phyloP scores from a whole-genome alignment of 2,113 vertebrate species.

The Anseranas semipalmata region DNA sequence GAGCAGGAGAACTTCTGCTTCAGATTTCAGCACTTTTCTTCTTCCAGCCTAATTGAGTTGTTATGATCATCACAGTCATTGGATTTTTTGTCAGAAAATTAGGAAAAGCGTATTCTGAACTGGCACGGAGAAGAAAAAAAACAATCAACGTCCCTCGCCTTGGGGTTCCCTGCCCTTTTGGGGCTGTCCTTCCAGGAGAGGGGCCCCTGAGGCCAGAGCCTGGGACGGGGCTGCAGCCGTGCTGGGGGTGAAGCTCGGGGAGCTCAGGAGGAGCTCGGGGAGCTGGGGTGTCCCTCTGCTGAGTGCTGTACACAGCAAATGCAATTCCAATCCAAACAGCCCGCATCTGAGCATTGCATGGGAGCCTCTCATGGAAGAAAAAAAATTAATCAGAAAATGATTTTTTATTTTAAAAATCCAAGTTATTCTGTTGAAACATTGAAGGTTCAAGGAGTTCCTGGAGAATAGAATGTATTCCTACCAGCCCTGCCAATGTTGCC shows the following conservation, averaged over 20 bases:
- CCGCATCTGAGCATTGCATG: neutral
- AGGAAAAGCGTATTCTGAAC: neutral
- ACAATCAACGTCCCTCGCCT: neutral
- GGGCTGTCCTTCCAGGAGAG: neutral
- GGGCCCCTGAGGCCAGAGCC: neutral
- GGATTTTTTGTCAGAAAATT: neutral
- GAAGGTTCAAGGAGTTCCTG: neutral
- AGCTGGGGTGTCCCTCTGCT: neutral
- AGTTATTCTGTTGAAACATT: neutral
- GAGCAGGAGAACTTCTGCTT: neutral
- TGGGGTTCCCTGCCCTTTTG: neutral
- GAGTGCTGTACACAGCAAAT: neutral
- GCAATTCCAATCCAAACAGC: neutral
- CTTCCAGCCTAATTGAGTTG: neutral
- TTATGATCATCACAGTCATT: neutral
- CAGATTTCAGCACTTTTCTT: neutral
- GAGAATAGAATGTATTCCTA: neutral
- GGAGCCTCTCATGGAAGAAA: neutral
- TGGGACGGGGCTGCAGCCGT: neutral
- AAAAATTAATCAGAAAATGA: neutral
- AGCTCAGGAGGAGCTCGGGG: neutral
- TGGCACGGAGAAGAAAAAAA: neutral
- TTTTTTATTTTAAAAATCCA: neutral
- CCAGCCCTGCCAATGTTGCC: no score
- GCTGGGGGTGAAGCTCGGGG: rapidly evolving